Evolutionary conservation across 2,797 vertebrate species (phyloP), one percentile per base, ranked within the genome.

Genomic region (Paratrypauchen microcephalus): DNA sequence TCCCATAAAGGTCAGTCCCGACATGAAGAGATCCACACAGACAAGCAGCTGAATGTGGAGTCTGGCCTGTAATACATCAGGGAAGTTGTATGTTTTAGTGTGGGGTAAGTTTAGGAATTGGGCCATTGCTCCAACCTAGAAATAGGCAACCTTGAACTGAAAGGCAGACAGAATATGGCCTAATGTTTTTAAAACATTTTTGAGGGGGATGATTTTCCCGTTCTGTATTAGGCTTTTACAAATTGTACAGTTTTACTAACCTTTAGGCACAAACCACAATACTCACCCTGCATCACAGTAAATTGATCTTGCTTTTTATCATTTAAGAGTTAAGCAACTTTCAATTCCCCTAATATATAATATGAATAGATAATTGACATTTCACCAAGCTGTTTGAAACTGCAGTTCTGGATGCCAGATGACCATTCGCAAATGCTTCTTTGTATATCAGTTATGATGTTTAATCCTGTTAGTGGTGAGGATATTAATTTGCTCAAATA

Each of bases 1-100:
- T 92, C 96, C 0, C 96, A 96, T 75, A 98, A 99, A 97, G 97
- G 97, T 98, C 79, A 93, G 96, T 88, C 4, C 66, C 55, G 54
- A 78, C 73, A 21, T 2, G 26, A 1, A 13, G 30, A 60, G 32
- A 50, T 1, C 73, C 68, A 69, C 1, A 8, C 21, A 70, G 48
- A 79, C 16, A 23, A 60, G 58, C 59, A 56, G 50, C 60, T 45
- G 48, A 48, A 56, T 71, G 69, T 66, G 60, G 70, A 68, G 39
- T 26, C n/a, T 45, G 23, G 71, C 66, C 36, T 30, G n/a, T 26
- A 39, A 60, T 63, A 15, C 66, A 61, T 61, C 56, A 70, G 69
- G n/a, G 73, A 59, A 65, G 56, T 41, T 69, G 66, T 32, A 48
- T 66, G 60, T 55, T 69, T 52, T 30, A 62, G 24, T 58, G 32